Evolutionary conservation across 2,113 vertebrate genomes (phyloP), one percentile per base, ranked within the genome.

Genomic region (Perccottus glenii): DNA sequence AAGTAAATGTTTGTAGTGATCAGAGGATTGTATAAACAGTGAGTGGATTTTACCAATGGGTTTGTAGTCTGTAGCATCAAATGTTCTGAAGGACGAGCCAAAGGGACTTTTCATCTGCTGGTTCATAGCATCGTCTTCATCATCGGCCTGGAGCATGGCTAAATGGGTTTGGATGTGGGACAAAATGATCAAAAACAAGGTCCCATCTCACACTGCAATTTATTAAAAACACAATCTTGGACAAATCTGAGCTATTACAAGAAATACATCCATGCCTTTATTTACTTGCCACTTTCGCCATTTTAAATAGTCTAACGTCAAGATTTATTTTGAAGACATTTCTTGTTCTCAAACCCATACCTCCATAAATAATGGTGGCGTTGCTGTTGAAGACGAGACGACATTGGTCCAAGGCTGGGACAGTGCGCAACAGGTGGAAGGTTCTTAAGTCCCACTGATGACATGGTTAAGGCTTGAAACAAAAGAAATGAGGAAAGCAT

Each of bases 41-140:
- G 5, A 9, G 10, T 6, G 52, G 33, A 16, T 35, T 86, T 87
- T 85, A 98, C 97, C 94, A 46, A 99, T 98, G 55, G 97, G 97
- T 83, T 98, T 98, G 91, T 98, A 99, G 82, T 98, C 95, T 1
- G 96, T 98, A 35, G 97, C 97, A 73, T 99, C 96, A 68, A 99
- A 99, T 12, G 97, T 98, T 55, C 97, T 94, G 83, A 99, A 99
- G 74, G 96, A 98, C 9, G 97, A 99, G 5, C 96, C 96, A 47
- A 98, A 98, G 2, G 97, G 97, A 85, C 97, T 98, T 88, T 96
- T 96, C 96, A 98, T 96, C 87, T 94, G 95, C 79, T 95, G 95
- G 70, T 97, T 96, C 88, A 98, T 90, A 27, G 94, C 88, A 46
- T 98, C 96, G 40, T 96, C 96, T 80, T 98, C 96, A 66, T 99